Conservation (phyloP, 2,113 vertebrate species). For the Crypturellus undulatus region DNA sequence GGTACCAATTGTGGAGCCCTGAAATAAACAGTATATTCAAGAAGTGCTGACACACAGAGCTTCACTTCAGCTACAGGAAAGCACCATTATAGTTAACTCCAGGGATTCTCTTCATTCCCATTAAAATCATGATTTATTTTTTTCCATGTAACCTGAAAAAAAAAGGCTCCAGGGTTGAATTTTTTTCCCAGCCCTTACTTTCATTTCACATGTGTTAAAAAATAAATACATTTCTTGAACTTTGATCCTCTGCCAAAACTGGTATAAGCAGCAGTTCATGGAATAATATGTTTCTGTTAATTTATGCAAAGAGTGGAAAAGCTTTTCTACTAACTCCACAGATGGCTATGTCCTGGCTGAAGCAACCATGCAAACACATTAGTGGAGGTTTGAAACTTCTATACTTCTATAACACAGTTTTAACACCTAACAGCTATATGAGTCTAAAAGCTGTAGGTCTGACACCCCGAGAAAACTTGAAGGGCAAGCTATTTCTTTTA, state of each 20-base stretch:
- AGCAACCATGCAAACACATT: background rate
- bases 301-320: slow-evolving; percentile 39
- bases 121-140: slow-evolving; percentile 9
- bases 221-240: background rate
- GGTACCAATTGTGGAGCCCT: slow-evolving; percentile 17
- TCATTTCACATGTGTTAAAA: background rate
- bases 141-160: slow-evolving; percentile 10
- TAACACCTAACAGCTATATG: background rate
- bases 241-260: background rate
- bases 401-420: background rate
- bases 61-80: slow-evolving; percentile 29
- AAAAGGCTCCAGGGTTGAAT: background rate
- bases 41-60: slow-evolving; percentile 54
- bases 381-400: background rate
- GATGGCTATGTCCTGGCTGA: slow-evolving; percentile 45
- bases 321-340: slow-evolving; percentile 12
- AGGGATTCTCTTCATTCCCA: background rate
- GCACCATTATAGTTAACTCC: slow-evolving; percentile 9
- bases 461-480: background rate
- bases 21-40: background rate
- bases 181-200: background rate
- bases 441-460: background rate
- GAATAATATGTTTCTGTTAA: slow-evolving; percentile 47
- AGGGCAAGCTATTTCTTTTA: background rate
- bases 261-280: background rate